These are phyloP conservation scores for Charaxes varanes DNA, from an alignment of 1,140 invertebrate species.

Conservation along the genomic window DNA sequence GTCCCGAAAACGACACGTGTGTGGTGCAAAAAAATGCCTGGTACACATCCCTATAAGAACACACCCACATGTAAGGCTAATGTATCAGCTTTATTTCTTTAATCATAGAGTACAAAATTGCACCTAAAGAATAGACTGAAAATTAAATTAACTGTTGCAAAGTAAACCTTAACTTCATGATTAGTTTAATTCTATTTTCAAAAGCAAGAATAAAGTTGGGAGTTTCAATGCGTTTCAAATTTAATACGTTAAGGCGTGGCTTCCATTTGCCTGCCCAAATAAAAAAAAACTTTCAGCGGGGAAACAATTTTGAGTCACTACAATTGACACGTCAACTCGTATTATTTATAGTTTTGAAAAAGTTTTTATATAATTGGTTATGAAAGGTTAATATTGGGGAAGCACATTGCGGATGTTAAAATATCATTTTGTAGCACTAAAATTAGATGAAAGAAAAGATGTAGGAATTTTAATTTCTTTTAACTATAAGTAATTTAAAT, in stretches of 20 bases:
- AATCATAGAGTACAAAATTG: conserved; percentile 4
- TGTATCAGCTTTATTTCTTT: conserved; percentile 6
- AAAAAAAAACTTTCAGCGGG: conserved; percentile 44
- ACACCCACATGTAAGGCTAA: conserved; percentile 29
- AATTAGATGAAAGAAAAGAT: conserved; percentile 11
- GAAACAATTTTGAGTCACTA: conserved; percentile 49
- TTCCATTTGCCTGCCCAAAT: conserved; percentile 34
- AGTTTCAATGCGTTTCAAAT: conserved; percentile 35
- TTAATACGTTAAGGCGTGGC: conserved; percentile 45
- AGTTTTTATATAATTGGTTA: conserved; percentile 55
- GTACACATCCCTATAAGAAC: conserved; percentile 33
- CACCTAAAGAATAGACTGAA: conserved; percentile 1
- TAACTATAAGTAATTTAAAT: too few relatives aligned
- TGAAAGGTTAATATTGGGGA: conserved; percentile 53
- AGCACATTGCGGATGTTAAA: conserved; percentile 34
- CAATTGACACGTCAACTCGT: conserved; percentile 64
- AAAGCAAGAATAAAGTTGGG: conserved; percentile 23
- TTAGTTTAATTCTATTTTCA: conserved; percentile 20
- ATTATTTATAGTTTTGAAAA: conserved; percentile 63
- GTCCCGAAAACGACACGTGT: conserved; percentile 50
- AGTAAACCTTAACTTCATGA: conserved; percentile 18
- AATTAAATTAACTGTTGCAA: conserved; percentile 16
- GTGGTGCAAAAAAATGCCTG: conserved; percentile 43
- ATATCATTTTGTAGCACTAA: conserved; percentile 25
- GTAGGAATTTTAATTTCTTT: too few relatives aligned